Evolutionary conservation across 2,797 vertebrate species (phyloP), one percentile per base, ranked within the genome.

Genomic region (Taeniopygia guttata): DNA sequence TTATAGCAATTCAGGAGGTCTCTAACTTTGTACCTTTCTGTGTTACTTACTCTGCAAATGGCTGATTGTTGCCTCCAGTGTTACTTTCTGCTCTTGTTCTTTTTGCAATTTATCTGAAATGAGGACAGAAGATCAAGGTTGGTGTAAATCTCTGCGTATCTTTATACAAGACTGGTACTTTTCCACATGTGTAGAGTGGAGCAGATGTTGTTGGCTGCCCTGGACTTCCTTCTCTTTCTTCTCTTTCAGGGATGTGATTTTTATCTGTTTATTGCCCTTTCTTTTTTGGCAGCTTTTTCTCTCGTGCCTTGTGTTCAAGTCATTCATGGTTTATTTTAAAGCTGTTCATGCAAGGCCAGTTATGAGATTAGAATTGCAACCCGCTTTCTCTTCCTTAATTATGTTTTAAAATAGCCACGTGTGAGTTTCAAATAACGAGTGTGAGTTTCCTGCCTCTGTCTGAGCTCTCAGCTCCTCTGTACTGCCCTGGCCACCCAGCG

Each of bases 61-160:
- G 76, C 94, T 93, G 76, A 98, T 75, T 34, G 80, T 93, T 42
- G 64, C 94, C 84, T 91, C 93, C 95, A 98, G 85, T 3, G 10
- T 49, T 8, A 48, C 64, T 55, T 96, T 98, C 93, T 98, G 96
- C 9, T 93, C 94, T 70, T 98, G 97, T 34, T 97, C 96, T 58
- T 81, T 93, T 83, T 85, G 94, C 30, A 98, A 11, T 76, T 97
- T 96, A n/a, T 89, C 98, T 98, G 96, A 90, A 97, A 97, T 69
- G 23, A 22, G 3, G 55, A 75, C 13, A 89, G 34, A 49, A 83
- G 64, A 42, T 16, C 13, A 45, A 26, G 19, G 34, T 4, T 48
- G 54, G 18, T 67, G 46, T 56, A 29, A 52, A 67, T 77, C 58
- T 66, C 67, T 62, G 23, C n/a, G 32, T 4, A 5, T 32, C 19